Base-by-base conservation (phyloP, 2,888 invertebrate species). In the Dione juno region DNA sequence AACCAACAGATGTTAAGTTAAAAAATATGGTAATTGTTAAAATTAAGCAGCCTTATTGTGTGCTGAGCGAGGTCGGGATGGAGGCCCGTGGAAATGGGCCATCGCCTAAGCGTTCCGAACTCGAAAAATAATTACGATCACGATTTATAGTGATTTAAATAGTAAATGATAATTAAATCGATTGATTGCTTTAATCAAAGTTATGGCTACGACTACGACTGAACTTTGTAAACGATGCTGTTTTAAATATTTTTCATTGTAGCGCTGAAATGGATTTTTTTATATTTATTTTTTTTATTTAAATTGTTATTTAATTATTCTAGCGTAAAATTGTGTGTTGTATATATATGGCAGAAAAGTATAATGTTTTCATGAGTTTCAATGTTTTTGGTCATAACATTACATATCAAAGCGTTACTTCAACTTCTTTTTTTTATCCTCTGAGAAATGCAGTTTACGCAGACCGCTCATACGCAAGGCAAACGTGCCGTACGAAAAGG, bases 71-170 rank as follows among this genome's bases (percentile, higher is more conserved):
- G 80, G 80, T 77, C 81, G 78, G 82, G 82, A 85, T 78, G 83
- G 82, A 84, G 81, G 81, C 83, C 79, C 82, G 81, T 83, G 84
- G 76, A 84, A 89, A 88, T 86, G 86, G 88, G 84, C 87, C 81
- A 87, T 89, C 84, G 84, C 81, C 82, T 80, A 82, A 89, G 88
- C 83, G 85, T 83, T 84, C 81, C 80, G 82, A 86, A 83, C 84
- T 87, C 84, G 86, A 84, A 86, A 85, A 87, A 82, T 84, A 88
- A 88, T 89, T 87, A 85, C 80, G 84, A 89, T 88, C 88, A 81
- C 77, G 21, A 64, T 64, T 63, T 43, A 64, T 50, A 67, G 71
- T 71, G 84, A 89, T 88, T 89, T 88, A 88, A 84, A 85, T 86
- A 83, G 85, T 79, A 87, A 86, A 86, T n/a, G 28, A 61, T 59